Conservation (phyloP, 1,140 invertebrate species). For the Tetraneura akinire region DNA sequence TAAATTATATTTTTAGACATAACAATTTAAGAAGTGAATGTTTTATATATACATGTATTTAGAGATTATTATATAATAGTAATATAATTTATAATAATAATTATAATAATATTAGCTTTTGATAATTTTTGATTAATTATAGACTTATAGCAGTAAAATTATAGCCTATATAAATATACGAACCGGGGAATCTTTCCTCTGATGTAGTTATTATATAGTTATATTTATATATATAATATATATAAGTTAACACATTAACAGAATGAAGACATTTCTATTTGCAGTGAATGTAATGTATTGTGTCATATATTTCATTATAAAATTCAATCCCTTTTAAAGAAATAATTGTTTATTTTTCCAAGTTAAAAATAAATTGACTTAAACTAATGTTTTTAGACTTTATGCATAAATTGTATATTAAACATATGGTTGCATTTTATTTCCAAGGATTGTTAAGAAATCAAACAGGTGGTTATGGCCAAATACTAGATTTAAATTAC, state of each 20-base stretch:
- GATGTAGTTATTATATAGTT: not conserved
- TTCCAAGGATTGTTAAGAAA: constrained; percentile 7
- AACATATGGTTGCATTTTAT: constrained; percentile 14
- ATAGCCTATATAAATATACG: not conserved
- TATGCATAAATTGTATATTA: too few relatives aligned
- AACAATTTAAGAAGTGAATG: not conserved
- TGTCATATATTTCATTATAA: not conserved
- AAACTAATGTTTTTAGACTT: not conserved
- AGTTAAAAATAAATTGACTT: not conserved
- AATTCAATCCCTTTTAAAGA: not conserved
- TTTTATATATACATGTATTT: not conserved
- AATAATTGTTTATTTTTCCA: not conserved
- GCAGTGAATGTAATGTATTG: too few relatives aligned
- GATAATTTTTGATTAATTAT: too few relatives aligned
- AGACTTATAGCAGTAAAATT: too few relatives aligned
- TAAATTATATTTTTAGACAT: not conserved
- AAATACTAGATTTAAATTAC: constrained; percentile 16
- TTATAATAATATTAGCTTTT: too few relatives aligned
- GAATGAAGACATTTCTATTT: not conserved
- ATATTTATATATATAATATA: too few relatives aligned
- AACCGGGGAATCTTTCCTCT: not conserved
- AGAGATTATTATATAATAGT: too few relatives aligned
- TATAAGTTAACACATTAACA: not conserved
- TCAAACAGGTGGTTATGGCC: constrained; percentile 21
- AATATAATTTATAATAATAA: too few relatives aligned